Percentiles rank a stretch among this genome's conserved stretches.
Evolutionary conservation across 2,797 vertebrate genomes (phyloP).

Genomic region (Gallirallus australis): DNA sequence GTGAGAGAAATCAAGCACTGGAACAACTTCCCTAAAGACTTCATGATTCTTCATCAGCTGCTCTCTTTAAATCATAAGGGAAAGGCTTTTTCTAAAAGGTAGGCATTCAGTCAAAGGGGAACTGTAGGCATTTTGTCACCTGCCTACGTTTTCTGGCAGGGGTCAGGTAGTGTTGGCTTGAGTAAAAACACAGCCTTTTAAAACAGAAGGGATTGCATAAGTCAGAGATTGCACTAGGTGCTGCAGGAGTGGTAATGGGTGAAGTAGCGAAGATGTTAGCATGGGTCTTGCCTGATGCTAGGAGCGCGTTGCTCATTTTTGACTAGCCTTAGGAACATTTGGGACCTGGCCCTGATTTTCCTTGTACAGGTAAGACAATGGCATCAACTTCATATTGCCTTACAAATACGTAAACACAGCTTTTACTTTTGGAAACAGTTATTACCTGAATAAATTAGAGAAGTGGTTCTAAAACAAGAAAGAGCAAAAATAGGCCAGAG

Average conservation of each 20-base stretch:
- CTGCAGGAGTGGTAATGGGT: not conserved
- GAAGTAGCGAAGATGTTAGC: not conserved
- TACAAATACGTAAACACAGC: not conserved
- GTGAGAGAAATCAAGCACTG: not conserved
- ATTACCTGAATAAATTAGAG: not conserved
- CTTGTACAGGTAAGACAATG: not conserved
- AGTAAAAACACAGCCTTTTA: not conserved
- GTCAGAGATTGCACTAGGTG: not conserved
- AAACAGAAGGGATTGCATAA: not conserved
- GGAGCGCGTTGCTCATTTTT: not conserved
- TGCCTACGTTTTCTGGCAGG: rapidly evolving
- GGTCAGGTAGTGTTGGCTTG: not conserved
- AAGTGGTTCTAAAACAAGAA: not conserved
- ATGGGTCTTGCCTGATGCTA: not conserved
- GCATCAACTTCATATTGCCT: not conserved
- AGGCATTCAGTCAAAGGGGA: not conserved
- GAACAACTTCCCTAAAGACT: not conserved
- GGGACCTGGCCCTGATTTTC: not conserved
- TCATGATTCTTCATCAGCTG: not conserved
- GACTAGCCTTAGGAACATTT: not conserved
- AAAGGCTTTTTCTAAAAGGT: not conserved
- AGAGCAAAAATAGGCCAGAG: not conserved
- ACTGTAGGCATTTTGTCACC: not conserved
- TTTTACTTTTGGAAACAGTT: not conserved
- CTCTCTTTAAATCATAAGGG: not conserved